These are phyloP conservation scores for Sminthurinus aureus DNA, from an alignment of 2,888 invertebrate genomes.

Conservation along the genomic window DNA sequence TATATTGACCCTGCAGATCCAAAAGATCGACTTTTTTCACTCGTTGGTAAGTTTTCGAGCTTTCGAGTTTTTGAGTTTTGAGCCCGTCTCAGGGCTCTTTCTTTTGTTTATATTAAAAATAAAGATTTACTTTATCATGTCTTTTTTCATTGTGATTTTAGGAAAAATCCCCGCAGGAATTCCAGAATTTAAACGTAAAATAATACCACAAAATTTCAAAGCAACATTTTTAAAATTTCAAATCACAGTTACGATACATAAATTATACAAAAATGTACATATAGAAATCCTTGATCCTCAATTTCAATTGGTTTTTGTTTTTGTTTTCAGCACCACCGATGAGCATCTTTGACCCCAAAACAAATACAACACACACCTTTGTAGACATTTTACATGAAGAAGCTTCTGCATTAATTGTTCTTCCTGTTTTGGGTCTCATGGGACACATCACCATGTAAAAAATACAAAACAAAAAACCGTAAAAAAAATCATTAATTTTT, in stretches of 20 bases:
- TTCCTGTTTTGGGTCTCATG: constrained; percentile 52
- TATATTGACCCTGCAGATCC: not conserved
- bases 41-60: constrained; percentile 19
- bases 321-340: constrained; percentile 41
- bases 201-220: no score
- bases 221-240: no score
- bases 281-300: no score
- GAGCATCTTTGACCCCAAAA: constrained; percentile 43
- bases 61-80: no score
- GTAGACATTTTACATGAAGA: constrained; percentile 51
- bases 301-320: no score
- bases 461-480: not conserved
- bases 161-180: constrained; percentile 51
- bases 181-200: constrained; percentile 42
- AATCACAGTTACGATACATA: no score
- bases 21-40: not conserved
- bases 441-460: constrained; percentile 45
- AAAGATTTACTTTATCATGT: no score
- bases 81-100: no score
- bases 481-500: no score
- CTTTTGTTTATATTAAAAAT: not conserved
- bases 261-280: no score
- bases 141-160: constrained; percentile 8
- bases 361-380: constrained; percentile 47
- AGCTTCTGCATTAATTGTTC: constrained; percentile 52